Evolutionary conservation across 2,797 vertebrate species (phyloP).

Genomic region (Poecile montanus): DNA sequence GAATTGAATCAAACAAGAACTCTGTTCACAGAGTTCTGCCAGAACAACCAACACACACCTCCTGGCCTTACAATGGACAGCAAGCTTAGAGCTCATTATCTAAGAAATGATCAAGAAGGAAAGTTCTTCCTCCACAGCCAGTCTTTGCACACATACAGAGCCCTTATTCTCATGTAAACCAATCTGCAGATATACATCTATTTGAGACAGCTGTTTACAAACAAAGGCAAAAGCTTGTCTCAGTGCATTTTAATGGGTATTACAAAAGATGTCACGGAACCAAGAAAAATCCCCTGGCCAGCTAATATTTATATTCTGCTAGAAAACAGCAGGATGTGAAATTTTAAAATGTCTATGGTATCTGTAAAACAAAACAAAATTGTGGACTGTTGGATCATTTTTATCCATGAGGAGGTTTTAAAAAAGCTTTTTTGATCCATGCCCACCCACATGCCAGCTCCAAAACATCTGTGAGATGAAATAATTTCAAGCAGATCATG

Average conservation of each 20-base stretch:
- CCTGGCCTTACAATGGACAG: neutral
- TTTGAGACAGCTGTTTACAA: neutral
- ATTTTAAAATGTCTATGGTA: fast-evolving
- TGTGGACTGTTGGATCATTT: neutral
- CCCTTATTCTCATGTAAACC: neutral
- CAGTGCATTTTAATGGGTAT: fast-evolving
- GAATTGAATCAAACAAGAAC: neutral
- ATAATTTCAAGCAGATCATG: neutral
- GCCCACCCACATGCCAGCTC: neutral
- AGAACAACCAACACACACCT: neutral
- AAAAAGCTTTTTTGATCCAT: neutral
- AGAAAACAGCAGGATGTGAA: neutral
- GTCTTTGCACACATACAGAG: neutral
- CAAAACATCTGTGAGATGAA: neutral
- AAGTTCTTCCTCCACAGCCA: neutral
- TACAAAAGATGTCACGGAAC: neutral
- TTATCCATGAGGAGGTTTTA: neutral
- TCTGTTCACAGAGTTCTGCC: neutral
- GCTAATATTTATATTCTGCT: neutral
- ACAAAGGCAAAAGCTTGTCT: neutral
- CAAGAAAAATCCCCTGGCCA: neutral
- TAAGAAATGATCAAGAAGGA: neutral
- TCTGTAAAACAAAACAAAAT: neutral
- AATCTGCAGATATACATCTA: neutral
- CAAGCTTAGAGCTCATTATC: neutral